Conservation (phyloP, 1,140 invertebrate species). For the Zaprionus nigranus region DNA sequence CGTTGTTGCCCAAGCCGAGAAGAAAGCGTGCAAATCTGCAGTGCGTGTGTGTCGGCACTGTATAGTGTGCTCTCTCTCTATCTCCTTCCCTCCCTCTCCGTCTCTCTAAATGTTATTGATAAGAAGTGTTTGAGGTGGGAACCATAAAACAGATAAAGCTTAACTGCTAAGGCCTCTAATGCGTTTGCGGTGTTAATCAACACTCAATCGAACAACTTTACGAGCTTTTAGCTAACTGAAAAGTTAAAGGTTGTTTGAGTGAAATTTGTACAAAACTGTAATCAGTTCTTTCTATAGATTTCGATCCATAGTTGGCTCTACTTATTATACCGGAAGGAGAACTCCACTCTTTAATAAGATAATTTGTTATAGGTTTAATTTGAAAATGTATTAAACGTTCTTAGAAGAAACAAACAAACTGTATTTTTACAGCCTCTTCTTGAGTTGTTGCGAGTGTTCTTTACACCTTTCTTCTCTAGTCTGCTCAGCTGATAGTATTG, state of each 20-base stretch:
- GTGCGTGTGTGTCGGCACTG: conserved; percentile 27
- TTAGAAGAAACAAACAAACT: background rate
- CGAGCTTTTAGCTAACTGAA: background rate
- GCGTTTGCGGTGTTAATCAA: background rate
- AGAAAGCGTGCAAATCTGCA: conserved; percentile 76
- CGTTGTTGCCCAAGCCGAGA: conserved; percentile 48
- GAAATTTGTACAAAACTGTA: too few relatives aligned
- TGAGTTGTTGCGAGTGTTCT: background rate
- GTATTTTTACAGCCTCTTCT: background rate
- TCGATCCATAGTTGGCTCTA: too few relatives aligned
- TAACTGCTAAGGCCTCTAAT: background rate
- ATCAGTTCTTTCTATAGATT: too few relatives aligned
- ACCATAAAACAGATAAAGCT: background rate
- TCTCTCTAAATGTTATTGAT: background rate
- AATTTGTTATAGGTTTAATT: background rate
- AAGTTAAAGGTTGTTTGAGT: too few relatives aligned
- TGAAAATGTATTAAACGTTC: background rate
- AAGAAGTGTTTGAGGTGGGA: background rate
- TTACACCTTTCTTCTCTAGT: background rate
- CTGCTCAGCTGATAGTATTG: background rate
- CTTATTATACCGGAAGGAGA: too few relatives aligned
- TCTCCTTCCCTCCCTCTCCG: background rate
- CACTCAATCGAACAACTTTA: background rate
- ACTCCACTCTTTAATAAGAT: background rate
- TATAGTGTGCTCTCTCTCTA: conserved; percentile 20